Percentiles rank a stretch among this genome's conserved stretches.
Evolutionary conservation across 2,113 vertebrate genomes (phyloP).

Genomic region (Sylvietta virens): DNA sequence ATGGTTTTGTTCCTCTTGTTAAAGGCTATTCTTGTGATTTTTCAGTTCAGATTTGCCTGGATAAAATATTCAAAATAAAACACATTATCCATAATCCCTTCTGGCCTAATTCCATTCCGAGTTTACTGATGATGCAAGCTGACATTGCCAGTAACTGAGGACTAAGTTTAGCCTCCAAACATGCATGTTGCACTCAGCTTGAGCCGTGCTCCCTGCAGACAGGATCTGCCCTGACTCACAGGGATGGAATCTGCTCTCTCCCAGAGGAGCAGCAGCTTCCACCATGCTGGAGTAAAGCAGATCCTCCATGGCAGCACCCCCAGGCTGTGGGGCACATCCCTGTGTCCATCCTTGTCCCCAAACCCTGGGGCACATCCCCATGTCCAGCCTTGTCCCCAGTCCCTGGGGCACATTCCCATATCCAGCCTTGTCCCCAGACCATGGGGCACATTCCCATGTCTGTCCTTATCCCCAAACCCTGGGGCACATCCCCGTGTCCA

Average conservation of each 20-base stretch:
- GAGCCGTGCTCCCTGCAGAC: background rate
- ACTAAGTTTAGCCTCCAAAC: background rate
- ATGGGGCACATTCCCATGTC: accelerated
- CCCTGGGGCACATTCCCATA: accelerated
- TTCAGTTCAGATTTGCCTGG: background rate
- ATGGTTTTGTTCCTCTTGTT: background rate
- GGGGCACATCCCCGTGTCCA: background rate
- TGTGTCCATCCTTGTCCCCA: background rate
- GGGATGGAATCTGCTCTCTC: background rate
- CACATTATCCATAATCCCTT: background rate
- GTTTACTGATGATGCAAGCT: background rate
- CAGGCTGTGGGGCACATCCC: background rate
- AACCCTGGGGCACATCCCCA: accelerated
- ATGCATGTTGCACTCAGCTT: background rate
- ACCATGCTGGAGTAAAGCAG: background rate
- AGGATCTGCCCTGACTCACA: background rate
- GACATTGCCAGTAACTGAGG: background rate
- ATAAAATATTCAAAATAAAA: background rate
- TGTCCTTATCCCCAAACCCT: background rate
- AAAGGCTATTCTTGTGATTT: background rate
- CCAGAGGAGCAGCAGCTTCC: background rate
- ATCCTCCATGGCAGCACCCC: background rate
- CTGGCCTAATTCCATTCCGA: background rate
- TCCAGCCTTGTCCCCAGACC: background rate
- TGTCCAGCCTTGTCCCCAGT: background rate